Evolutionary conservation across 2,797 vertebrate species (phyloP), one percentile per base, ranked within the genome.

Genomic region (Nannoperca australis): DNA sequence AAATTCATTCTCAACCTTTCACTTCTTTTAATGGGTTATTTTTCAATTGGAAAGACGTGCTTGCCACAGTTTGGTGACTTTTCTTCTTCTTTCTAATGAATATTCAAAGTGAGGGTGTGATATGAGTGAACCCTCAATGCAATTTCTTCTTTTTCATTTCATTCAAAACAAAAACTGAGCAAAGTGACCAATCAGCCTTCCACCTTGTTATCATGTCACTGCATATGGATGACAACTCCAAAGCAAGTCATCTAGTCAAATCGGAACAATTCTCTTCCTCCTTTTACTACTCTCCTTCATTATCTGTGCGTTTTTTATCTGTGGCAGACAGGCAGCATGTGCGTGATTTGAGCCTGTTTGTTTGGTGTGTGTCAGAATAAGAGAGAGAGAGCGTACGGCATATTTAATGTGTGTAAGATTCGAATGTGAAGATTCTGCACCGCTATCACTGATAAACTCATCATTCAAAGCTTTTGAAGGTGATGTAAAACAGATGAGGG

Each of bases 401-500:
- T 27, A 38, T 79, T 70, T 71, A 11, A 42, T 64, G 53, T 32
- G 24, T 20, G 36, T 50, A 15, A 55, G 12, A 38, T 63, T 58
- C 1, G 4, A 79, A 58, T 68, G 68, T 32, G 34, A 76, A 73
- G 73, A 59, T 85, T 84, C 58, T 44, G 78, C 64, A 34, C 63
- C 12, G 32, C 72, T 34, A 79, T 84, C 79, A 65, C 85, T 79
- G 86, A 89, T 85, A 85, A 89, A 85, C 86, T 90, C 80, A 86
- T 88, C 85, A 85, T 90, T 92, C 85, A 88, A 76, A 91, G 87
- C 81, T 83, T 85, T 90, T 86, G 82, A 88, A 79, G 78, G 83
- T 88, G 86, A 91, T 89, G 87, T 91, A 88, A 89, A 92, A 88
- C 85, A 90, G 84, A 89, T 91, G 86, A 89, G 74, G 58, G 85